Base-by-base conservation (phyloP, 2,888 invertebrate genomes). In the Seira ritae region DNA sequence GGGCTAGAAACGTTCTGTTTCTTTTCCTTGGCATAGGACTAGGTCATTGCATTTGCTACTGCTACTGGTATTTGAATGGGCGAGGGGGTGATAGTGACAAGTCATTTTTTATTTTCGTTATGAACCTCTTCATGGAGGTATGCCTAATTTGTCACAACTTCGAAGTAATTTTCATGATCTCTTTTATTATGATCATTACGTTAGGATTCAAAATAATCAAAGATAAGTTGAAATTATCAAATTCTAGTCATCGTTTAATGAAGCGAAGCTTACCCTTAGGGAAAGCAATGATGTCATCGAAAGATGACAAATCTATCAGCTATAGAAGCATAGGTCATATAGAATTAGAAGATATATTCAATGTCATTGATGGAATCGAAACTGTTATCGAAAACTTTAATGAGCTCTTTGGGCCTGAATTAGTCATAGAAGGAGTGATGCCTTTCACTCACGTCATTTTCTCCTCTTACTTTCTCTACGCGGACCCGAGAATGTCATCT, bases 131-230 rank as follows among this genome's bases (percentile, higher is more conserved):
- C 50, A 67, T 74, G 22, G 74, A 74, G 17, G 1, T 46, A 4
- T 42, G 42, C 17, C 15, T 74, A 17, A 0, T 23, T 1, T 42
- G 10, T 20, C 74, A 74, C 6, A 67, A 67, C 17, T 42, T 66
- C 1, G 22, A 67, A 46, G 66, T 42, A 12, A 12, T 74, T 15
- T 23, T 74, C 3, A n/a, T 74, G 22, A 67, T 15, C n/a, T 74
- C 22, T 23, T 46, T 74, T 6, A 74, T 74, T n/a, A 15, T 46
- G 17, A 37, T 74, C 0, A 37, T 74, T 8, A 67, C 66, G 1
- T 66, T 74, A n/a, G 74, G 66, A 46, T 74, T 74, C 46, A 66
- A 74, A 17, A 6, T 66, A 42, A 17, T 66, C 10, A 67, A n/a
- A 1, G 1, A 17, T 31, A 37, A 42, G 15, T 1, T 72, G 17